Conservation (phyloP, 2,888 invertebrate genomes). For the Mythimna lalbum region DNA sequence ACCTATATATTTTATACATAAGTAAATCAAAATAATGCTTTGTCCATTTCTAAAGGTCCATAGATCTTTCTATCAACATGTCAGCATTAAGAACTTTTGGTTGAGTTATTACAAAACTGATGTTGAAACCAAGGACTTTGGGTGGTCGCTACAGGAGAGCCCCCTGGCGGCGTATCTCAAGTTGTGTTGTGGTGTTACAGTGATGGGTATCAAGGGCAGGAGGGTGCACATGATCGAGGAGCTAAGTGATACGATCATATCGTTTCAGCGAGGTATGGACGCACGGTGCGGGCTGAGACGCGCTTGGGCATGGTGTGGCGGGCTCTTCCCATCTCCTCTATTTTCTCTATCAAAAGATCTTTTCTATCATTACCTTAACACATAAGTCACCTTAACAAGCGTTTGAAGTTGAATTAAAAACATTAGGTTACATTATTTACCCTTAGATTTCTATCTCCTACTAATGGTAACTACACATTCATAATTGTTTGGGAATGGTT, state of each 20-base stretch:
- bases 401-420: constrained; percentile 19
- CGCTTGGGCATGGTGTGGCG: constrained; percentile 86
- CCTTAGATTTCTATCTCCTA: constrained; percentile 41
- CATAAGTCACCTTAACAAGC: constrained; percentile 37
- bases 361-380: constrained; percentile 57
- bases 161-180: constrained; percentile 71
- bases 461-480: constrained; percentile 44
- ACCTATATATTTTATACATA: constrained; percentile 4
- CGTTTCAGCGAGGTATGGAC: constrained; percentile 99
- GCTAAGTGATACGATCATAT: constrained; percentile 99
- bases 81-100: constrained; percentile 13
- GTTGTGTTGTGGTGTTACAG: constrained; percentile 92
- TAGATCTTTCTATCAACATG: constrained; percentile 48
- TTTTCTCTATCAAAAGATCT: constrained; percentile 54
- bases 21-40: constrained; percentile 25
- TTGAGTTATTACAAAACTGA: constrained; percentile 31
- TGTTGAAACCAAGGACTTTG: constrained; percentile 40
- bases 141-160: constrained; percentile 45
- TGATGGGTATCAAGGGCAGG: constrained; percentile 99
- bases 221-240: constrained; percentile 99
- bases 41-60: constrained; percentile 34
- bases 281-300: constrained; percentile 77
- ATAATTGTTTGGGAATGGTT: constrained; percentile 62
- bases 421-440: constrained; percentile 24
- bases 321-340: constrained; percentile 71